Conservation (phyloP, 2,113 vertebrate species). For the Carettochelys insculpta region DNA sequence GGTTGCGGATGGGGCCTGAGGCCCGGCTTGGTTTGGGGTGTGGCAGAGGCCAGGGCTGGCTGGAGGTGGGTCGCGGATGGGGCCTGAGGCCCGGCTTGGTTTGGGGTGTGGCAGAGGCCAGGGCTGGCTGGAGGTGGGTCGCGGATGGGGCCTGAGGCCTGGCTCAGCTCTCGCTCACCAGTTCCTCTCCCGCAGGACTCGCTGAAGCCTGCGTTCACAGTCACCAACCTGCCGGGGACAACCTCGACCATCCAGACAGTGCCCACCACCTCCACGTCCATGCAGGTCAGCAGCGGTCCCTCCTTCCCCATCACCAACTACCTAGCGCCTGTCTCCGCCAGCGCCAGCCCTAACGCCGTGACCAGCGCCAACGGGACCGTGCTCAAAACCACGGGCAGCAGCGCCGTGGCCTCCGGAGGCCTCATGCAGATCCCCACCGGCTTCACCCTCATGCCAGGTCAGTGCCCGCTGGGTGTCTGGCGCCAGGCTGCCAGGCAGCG, state of each 20-base stretch:
- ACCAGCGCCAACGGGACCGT: constrained; percentile 94
- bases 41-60: no score
- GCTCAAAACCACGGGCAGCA: constrained; percentile 88
- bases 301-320: constrained; percentile 99
- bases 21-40: no score
- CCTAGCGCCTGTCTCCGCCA: constrained; percentile 92
- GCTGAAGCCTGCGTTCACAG: constrained; percentile 94
- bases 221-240: constrained; percentile 92
- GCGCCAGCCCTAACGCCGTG: constrained; percentile 81
- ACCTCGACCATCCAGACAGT: constrained; percentile 88
- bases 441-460: constrained; percentile 98
- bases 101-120: no score
- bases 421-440: constrained; percentile 94
- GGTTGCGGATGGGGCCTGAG: no score
- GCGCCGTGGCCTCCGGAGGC: constrained; percentile 82
- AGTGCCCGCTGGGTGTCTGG: constrained; percentile 36
- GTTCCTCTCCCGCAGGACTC: constrained; percentile 82
- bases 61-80: no score
- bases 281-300: constrained; percentile 96
- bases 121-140: no score
- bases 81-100: no score
- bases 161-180: constrained; percentile 1
- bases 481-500: no score
- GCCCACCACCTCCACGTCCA: constrained; percentile 94
- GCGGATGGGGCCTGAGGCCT: no score